A percentile compares a stretch with the other conserved stretches of the same genome.
Evolutionary conservation across 2,113 vertebrate genomes (phyloP).

Genomic region (Mystacornis crossleyi): DNA sequence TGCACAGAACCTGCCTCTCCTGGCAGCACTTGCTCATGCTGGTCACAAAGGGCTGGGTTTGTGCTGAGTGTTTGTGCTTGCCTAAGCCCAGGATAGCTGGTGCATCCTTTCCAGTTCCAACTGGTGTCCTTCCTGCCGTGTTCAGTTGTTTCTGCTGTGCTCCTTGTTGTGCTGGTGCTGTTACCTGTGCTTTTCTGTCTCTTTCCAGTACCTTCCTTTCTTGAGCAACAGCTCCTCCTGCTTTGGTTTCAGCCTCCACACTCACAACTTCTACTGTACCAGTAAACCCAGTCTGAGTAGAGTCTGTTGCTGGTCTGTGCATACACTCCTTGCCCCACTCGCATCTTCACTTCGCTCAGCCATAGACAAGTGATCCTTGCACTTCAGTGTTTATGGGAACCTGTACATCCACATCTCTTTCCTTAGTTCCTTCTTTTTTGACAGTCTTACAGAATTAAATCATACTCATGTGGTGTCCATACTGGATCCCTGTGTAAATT

Average conservation of each 20-base stretch:
- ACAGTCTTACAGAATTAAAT: not conserved
- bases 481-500: not conserved
- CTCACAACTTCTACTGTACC: not conserved
- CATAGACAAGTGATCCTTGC: not conserved
- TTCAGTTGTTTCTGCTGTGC: not conserved
- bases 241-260: not conserved
- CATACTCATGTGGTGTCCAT: rapidly evolving
- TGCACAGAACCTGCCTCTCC: not conserved
- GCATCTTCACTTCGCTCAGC: not conserved
- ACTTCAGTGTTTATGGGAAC: not conserved
- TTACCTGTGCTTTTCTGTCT: not conserved
- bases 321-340: not conserved
- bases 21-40: rapidly evolving
- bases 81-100: not conserved
- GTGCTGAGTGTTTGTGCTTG: not conserved
- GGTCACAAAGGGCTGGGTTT: not conserved
- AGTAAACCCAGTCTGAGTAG: not conserved
- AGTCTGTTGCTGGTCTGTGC: not conserved
- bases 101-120: not conserved
- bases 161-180: not conserved
- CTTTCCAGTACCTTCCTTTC: not conserved
- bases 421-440: not conserved
- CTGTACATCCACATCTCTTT: not conserved
- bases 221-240: not conserved
- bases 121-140: not conserved